Percentiles rank a stretch among this genome's conserved stretches.
phyloP scores from a whole-genome alignment of 2,797 vertebrate genomes.

The Pangasius mekongensis region DNA sequence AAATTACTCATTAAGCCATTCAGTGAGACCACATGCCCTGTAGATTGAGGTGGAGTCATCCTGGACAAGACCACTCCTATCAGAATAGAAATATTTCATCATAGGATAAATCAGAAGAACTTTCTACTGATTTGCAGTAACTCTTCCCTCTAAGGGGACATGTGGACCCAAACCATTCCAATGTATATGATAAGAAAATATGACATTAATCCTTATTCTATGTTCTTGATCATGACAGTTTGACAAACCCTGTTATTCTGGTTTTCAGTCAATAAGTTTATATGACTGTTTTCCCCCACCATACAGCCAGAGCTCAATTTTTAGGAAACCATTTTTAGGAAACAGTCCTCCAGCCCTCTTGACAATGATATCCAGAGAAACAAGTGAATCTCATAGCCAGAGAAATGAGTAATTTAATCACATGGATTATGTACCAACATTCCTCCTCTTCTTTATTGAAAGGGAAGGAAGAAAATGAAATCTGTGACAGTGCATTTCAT shows the following conservation, averaged over 20 bases:
- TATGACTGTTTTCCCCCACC: not conserved
- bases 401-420: not conserved
- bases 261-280: not conserved
- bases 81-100: not conserved
- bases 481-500: conserved; percentile 49
- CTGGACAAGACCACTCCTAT: not conserved
- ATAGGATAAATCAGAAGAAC: not conserved
- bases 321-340: not conserved
- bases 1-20: not conserved
- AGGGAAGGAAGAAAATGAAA: conserved; percentile 3
- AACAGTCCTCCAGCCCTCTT: not conserved
- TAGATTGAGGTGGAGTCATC: not conserved
- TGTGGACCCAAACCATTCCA: not conserved
- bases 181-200: too few species aligned
- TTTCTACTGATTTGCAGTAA: not conserved
- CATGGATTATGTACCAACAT: not conserved
- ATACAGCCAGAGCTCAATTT: not conserved
- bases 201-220: not conserved
- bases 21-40: not conserved
- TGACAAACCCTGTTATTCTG: not conserved
- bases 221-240: not conserved
- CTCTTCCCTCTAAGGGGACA: not conserved
- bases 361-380: not conserved
- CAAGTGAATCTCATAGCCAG: not conserved
- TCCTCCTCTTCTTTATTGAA: conserved; percentile 5